These are phyloP conservation scores for Eueides isabella DNA, from an alignment of 1,140 invertebrate species.

Conservation along the genomic window DNA sequence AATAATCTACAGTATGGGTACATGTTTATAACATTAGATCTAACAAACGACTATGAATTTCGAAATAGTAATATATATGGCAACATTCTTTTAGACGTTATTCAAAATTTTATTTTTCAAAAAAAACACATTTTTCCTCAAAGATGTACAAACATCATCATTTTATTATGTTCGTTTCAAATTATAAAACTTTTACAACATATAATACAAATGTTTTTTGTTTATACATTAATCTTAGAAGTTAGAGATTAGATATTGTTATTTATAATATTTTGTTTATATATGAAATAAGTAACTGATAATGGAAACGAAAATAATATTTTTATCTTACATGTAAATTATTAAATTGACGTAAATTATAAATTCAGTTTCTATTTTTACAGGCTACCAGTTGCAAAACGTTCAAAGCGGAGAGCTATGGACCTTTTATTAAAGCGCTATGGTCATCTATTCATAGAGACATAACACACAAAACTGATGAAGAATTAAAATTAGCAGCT, in stretches of 20 bases:
- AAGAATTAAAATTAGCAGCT: conserved; percentile 65
- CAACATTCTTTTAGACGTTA: too few relatives aligned
- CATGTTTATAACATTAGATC: too few relatives aligned
- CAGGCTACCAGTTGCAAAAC: conserved; percentile 72
- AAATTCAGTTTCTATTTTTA: conserved; percentile 42
- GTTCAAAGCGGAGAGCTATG: conserved; percentile 63
- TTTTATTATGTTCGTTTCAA: too few relatives aligned
- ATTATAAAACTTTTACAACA: not conserved
- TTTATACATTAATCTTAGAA: not conserved
- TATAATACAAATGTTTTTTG: not conserved
- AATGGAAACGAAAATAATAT: not conserved
- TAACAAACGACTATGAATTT: too few relatives aligned
- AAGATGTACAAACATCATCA: too few relatives aligned
- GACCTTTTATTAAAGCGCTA: conserved; percentile 67
- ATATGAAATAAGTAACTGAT: not conserved
- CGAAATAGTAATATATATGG: too few relatives aligned
- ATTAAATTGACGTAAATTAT: not conserved
- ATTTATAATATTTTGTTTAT: not conserved
- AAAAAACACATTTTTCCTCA: too few relatives aligned
- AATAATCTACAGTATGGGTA: too few relatives aligned
- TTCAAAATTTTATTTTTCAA: too few relatives aligned
- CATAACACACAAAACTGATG: conserved; percentile 76
- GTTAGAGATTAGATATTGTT: not conserved
- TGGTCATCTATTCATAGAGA: conserved; percentile 71
- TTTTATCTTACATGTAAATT: not conserved